These are phyloP conservation scores for Drosophila simulans DNA, from an alignment of 1,140 invertebrate species.

Conservation along the genomic window DNA sequence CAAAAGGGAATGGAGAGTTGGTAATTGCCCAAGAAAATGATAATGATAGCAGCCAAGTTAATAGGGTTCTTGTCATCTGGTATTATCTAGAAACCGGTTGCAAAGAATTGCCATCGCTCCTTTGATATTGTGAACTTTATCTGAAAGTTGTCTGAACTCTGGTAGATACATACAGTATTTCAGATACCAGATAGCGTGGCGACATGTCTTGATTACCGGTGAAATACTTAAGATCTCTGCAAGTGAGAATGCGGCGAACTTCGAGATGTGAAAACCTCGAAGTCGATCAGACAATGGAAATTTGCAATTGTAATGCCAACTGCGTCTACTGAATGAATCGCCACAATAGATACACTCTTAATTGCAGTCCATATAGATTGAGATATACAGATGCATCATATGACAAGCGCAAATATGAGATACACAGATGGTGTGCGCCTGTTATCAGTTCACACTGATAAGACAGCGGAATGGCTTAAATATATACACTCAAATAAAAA, in stretches of 20 bases:
- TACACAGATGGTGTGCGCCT: neutral
- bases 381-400: constrained; percentile 15
- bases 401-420: constrained; percentile 33
- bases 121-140: constrained; percentile 31
- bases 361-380: constrained; percentile 11
- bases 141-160: constrained; percentile 32
- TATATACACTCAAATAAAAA: constrained; percentile 12
- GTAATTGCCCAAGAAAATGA: constrained; percentile 1
- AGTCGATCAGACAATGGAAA: constrained; percentile 18
- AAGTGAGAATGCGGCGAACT: neutral
- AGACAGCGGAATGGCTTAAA: constrained; percentile 23
- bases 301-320: constrained; percentile 25
- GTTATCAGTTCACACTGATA: constrained; percentile 24
- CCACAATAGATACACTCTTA: constrained; percentile 22
- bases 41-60: constrained; percentile 3
- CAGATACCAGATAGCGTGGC: constrained; percentile 11
- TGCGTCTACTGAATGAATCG: constrained; percentile 20
- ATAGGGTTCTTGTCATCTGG: constrained; percentile 5
- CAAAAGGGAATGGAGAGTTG: constrained; percentile 4
- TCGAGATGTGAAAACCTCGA: constrained; percentile 3
- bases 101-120: neutral
- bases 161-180: neutral
- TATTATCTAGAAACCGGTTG: constrained; percentile 28
- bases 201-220: neutral
- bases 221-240: constrained; percentile 12